Evolutionary conservation across 2,797 vertebrate species (phyloP).

Genomic region (Sebastes glaucus): DNA sequence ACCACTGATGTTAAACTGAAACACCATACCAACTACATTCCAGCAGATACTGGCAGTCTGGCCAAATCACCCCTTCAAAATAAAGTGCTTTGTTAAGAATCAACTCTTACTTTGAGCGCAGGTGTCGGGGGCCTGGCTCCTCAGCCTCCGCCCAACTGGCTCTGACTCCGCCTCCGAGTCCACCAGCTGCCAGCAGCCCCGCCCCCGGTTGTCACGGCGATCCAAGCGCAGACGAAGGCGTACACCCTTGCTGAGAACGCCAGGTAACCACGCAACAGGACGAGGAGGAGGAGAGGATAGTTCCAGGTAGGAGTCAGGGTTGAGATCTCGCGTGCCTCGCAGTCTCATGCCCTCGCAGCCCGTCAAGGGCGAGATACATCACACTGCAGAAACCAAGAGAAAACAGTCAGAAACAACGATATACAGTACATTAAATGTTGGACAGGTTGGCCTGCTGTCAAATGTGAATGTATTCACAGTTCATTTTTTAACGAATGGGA

Average conservation of each 20-base stretch:
- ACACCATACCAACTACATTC: neutral
- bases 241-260: conserved; percentile 69
- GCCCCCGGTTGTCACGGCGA: conserved; percentile 64
- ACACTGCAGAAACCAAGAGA: conserved; percentile 48
- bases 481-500: neutral
- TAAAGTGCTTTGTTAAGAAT: neutral
- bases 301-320: conserved; percentile 19
- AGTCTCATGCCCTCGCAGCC: conserved; percentile 76
- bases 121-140: conserved; percentile 24
- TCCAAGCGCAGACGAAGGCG: conserved; percentile 75
- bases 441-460: neutral
- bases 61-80: neutral
- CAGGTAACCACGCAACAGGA: conserved; percentile 72
- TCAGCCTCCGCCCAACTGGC: conserved; percentile 26
- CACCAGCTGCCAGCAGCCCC: conserved; percentile 79
- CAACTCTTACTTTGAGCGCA: conserved; percentile 63
- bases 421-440: neutral
- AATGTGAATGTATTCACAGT: neutral
- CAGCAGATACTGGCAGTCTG: neutral
- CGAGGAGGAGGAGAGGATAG: conserved; percentile 6
- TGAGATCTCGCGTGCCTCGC: conserved; percentile 61
- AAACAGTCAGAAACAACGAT: neutral
- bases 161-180: conserved; percentile 62
- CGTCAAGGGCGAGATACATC: conserved; percentile 49
- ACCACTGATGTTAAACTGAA: neutral